These are phyloP conservation scores for Eilema depressum DNA, from an alignment of 2,888 invertebrate species.

Conservation along the genomic window DNA sequence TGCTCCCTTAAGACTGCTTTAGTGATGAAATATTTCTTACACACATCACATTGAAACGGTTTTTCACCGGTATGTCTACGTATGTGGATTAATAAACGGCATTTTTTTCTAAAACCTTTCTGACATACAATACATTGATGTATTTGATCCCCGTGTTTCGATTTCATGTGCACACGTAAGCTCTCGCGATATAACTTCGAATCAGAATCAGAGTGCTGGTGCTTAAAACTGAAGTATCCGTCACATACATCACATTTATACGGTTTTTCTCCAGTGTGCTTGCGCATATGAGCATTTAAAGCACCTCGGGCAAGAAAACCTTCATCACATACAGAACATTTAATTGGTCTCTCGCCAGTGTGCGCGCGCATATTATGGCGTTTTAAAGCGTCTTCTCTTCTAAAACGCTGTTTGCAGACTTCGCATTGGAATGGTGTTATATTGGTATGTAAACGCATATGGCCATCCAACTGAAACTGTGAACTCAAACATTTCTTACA, in stretches of 20 bases:
- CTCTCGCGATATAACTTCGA: neutral
- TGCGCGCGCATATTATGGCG: neutral
- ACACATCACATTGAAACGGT: constrained; percentile 1
- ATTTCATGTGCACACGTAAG: neutral
- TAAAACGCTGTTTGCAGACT: neutral
- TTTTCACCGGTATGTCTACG: neutral
- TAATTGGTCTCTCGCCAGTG: neutral
- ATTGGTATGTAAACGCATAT: constrained; percentile 2
- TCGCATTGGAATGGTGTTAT: constrained; percentile 1
- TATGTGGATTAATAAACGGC: neutral
- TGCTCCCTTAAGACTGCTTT: neutral
- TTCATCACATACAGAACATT: neutral
- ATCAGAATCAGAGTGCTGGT: neutral
- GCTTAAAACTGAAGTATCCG: neutral
- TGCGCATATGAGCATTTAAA: constrained; percentile 4
- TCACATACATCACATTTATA: neutral
- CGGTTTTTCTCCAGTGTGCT: neutral
- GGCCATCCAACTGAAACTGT: neutral
- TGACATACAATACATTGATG: neutral
- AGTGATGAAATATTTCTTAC: neutral
- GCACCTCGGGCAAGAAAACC: neutral
- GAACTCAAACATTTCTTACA: constrained; percentile 2
- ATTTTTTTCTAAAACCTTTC: neutral
- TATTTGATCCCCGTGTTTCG: neutral
- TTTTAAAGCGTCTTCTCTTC: constrained; percentile 1